phyloP scores from a whole-genome alignment of 1,140 invertebrate species.

The Arion vulgaris region DNA sequence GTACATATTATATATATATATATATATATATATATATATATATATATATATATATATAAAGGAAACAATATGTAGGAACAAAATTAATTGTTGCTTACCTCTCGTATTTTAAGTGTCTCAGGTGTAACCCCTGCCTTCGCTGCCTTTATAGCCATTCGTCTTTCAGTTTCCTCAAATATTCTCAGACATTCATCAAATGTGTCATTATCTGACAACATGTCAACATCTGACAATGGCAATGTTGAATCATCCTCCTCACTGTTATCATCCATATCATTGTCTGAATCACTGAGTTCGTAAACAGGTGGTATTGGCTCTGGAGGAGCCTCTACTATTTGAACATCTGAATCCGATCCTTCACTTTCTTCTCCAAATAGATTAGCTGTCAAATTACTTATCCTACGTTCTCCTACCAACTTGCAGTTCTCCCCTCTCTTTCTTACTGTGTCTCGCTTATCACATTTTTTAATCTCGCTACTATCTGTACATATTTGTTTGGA shows the following conservation, averaged over 20 bases:
- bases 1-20: no score
- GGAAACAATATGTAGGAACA: background rate
- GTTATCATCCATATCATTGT: background rate
- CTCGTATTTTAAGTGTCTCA: background rate
- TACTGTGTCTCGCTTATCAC: background rate
- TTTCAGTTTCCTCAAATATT: slow-evolving; percentile 79
- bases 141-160: slow-evolving; percentile 25
- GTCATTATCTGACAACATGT: slow-evolving; percentile 73
- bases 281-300: slow-evolving; percentile 14
- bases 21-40: no score
- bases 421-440: background rate
- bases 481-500: background rate
- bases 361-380: slow-evolving; percentile 57
- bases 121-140: background rate
- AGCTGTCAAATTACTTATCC: slow-evolving; percentile 55
- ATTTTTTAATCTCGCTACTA: background rate
- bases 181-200: slow-evolving; percentile 82
- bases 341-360: slow-evolving; percentile 37
- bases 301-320: background rate
- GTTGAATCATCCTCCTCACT: background rate
- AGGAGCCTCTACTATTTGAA: slow-evolving; percentile 6
- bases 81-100: background rate
- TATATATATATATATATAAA: no score
- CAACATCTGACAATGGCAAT: background rate
- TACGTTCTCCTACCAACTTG: slow-evolving; percentile 34